phyloP scores from a whole-genome alignment of 2,113 vertebrate species.

The Castor canadensis region DNA sequence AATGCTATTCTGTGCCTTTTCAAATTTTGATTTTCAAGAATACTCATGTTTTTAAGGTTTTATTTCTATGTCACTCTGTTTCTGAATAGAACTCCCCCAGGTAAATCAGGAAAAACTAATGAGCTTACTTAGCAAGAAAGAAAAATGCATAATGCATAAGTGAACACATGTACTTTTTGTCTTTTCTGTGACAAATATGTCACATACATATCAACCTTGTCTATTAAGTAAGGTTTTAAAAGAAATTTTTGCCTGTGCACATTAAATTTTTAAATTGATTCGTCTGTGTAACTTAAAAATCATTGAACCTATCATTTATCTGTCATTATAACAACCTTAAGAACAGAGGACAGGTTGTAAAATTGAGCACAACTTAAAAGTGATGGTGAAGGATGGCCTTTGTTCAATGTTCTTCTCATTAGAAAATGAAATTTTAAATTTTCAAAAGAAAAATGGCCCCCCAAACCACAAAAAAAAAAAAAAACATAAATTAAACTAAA shows the following conservation, averaged over 20 bases:
- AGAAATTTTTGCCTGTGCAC: background rate
- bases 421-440: background rate
- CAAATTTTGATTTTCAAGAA: constrained; percentile 38
- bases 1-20: background rate
- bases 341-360: background rate
- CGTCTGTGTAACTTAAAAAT: constrained; percentile 31
- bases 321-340: background rate
- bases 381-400: background rate
- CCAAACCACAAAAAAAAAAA: background rate
- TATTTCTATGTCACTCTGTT: constrained; percentile 17
- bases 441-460: background rate
- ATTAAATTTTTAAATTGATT: constrained; percentile 29
- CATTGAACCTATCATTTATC: background rate
- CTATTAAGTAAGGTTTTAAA: background rate
- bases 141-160: background rate
- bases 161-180: background rate
- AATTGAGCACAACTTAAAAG: background rate
- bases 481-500: background rate
- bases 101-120: background rate
- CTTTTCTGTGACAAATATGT: background rate
- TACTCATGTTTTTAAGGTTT: background rate
- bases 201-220: background rate
- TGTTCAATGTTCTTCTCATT: background rate
- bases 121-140: background rate
- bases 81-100: background rate